These are phyloP conservation scores for Eupithecia dodoneata DNA, from an alignment of 2,888 invertebrate genomes.

Conservation along the genomic window DNA sequence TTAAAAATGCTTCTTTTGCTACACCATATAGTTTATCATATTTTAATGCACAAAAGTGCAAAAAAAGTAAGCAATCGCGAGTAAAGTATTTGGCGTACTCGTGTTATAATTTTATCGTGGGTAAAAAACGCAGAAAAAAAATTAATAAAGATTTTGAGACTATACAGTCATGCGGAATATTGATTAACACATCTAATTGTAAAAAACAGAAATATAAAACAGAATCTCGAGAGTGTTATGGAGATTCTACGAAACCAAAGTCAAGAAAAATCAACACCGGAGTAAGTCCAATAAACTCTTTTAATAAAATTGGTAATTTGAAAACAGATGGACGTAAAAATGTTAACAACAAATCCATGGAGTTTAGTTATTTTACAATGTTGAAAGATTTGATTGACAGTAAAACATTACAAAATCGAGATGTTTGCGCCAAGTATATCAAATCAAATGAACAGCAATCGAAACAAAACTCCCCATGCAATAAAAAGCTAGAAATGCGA, in stretches of 20 bases:
- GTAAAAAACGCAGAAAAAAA: neutral
- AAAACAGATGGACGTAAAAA: neutral
- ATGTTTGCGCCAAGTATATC: neutral
- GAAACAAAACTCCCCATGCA: neutral
- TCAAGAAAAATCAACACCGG: neutral
- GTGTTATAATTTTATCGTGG: neutral
- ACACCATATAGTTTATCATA: neutral
- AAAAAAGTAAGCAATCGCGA: neutral
- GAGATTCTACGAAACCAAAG: neutral
- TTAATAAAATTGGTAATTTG: neutral
- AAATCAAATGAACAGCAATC: neutral
- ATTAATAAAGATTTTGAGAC: neutral
- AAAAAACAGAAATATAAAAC: neutral
- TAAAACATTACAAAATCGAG: neutral
- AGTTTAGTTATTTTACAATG: conserved; percentile 7
- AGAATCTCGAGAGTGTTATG: neutral
- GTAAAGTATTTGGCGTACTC: neutral
- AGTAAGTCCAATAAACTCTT: neutral
- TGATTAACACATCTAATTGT: neutral
- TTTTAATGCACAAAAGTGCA: neutral
- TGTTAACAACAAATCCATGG: neutral
- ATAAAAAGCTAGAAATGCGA: neutral
- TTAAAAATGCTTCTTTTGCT: neutral
- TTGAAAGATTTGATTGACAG: conserved; percentile 2
- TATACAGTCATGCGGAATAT: neutral